Percentiles rank a stretch among this genome's conserved stretches.
phyloP scores from a whole-genome alignment of 2,797 vertebrate genomes.

The Lepus townsendii region DNA sequence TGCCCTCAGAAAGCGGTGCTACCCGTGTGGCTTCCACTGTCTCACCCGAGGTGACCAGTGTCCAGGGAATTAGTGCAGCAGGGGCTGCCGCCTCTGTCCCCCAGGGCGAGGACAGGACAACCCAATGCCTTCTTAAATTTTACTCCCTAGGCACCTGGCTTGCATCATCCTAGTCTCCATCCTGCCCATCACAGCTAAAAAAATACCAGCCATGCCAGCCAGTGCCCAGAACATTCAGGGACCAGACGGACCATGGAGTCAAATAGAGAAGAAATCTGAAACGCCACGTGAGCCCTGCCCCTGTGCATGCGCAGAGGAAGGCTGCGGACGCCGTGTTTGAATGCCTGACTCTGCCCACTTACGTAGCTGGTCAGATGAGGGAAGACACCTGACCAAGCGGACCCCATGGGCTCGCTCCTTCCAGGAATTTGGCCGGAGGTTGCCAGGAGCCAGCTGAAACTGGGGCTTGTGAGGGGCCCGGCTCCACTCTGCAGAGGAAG shows the following conservation, averaged over 20 bases:
- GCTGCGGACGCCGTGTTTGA: too few species aligned
- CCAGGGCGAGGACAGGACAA: neutral
- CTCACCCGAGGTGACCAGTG: neutral
- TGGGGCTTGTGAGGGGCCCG: neutral
- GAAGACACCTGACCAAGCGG: neutral
- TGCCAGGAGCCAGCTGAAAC: too few species aligned
- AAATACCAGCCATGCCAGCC: accelerated
- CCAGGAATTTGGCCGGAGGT: neutral
- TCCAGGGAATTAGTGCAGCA: neutral
- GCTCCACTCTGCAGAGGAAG: neutral
- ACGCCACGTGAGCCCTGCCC: neutral
- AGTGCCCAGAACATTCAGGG: neutral
- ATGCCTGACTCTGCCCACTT: neutral
- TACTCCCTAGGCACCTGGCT: neutral
- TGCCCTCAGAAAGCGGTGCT: neutral
- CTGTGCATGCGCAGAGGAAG: neutral
- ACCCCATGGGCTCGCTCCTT: neutral
- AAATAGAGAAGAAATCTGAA: neutral
- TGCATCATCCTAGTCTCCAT: neutral
- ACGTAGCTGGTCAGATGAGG: neutral
- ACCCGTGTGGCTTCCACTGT: neutral
- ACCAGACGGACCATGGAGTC: accelerated
- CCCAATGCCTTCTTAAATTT: neutral
- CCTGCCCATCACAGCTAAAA: neutral
- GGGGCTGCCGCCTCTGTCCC: neutral